phyloP scores from a whole-genome alignment of 2,113 vertebrate species.

The Chamaea fasciata region DNA sequence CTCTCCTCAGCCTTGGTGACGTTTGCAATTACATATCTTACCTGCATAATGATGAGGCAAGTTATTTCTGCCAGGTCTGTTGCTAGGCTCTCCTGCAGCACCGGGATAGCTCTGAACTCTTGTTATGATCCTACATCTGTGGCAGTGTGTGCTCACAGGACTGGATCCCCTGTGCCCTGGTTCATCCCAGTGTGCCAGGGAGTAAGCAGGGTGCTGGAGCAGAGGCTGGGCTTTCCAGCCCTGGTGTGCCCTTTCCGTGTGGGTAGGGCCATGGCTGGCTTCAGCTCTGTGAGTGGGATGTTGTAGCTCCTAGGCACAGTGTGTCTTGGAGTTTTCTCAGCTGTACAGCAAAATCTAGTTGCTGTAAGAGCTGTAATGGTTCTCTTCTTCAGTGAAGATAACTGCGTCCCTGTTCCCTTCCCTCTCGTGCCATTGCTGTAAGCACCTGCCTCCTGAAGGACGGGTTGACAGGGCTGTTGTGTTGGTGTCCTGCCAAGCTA shows the following conservation, averaged over 20 bases:
- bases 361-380: neutral
- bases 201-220: neutral
- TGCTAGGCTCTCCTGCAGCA: neutral
- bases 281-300: neutral
- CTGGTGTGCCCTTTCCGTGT: rapidly evolving
- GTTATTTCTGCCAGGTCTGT: conserved; percentile 41
- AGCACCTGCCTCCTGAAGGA: rapidly evolving
- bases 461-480: rapidly evolving
- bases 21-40: neutral
- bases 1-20: neutral
- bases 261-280: neutral
- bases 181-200: rapidly evolving
- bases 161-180: rapidly evolving
- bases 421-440: rapidly evolving
- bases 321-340: neutral
- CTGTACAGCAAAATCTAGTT: neutral
- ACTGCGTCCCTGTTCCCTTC: neutral
- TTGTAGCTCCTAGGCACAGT: rapidly evolving
- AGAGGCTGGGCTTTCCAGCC: neutral
- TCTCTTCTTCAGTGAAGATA: neutral
- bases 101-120: neutral
- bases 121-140: rapidly evolving
- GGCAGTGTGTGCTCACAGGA: rapidly evolving
- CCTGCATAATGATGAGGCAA: conserved; percentile 4
- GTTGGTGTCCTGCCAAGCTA: neutral